A percentile compares a stretch with the other conserved stretches of the same genome.
Evolutionary conservation across 2,888 invertebrate species (phyloP).

Genomic region (Lasioglossum malachurum): DNA sequence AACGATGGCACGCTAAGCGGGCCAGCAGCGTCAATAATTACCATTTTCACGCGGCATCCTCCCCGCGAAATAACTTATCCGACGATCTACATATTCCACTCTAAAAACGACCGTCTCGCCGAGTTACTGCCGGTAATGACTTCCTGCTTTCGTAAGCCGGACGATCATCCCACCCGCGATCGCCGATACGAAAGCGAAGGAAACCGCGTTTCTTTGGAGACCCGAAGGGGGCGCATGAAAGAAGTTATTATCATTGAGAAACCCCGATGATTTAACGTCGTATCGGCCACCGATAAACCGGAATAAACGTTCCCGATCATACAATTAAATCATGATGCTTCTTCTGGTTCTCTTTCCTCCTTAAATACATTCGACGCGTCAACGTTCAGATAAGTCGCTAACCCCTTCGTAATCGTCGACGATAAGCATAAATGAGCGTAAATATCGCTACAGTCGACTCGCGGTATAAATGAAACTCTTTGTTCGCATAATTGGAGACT

Average conservation of each 20-base stretch:
- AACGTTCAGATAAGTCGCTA: not conserved
- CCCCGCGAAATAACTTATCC: constrained; percentile 30
- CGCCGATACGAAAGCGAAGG: constrained; percentile 36
- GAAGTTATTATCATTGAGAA: constrained; percentile 44
- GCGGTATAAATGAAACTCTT: not conserved
- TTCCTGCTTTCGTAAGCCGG: constrained; percentile 48
- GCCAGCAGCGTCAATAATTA: constrained; percentile 29
- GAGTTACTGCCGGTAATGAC: constrained; percentile 42
- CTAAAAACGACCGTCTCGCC: constrained; percentile 39
- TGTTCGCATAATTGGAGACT: not conserved
- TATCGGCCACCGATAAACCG: not conserved
- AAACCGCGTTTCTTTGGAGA: not conserved
- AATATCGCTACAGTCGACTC: not conserved
- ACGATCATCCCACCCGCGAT: constrained; percentile 41
- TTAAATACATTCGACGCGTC: not conserved
- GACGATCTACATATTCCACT: constrained; percentile 49
- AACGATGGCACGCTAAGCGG: not conserved
- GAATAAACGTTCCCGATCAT: not conserved
- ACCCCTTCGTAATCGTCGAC: not conserved
- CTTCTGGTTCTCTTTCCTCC: not conserved
- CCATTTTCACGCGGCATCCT: constrained; percentile 36
- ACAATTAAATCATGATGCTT: not conserved
- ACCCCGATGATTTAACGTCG: not conserved
- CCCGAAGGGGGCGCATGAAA: not conserved
- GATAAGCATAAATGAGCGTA: not conserved